Evolutionary conservation across 2,113 vertebrate genomes (phyloP).

Genomic region (Bambusicola thoracicus): DNA sequence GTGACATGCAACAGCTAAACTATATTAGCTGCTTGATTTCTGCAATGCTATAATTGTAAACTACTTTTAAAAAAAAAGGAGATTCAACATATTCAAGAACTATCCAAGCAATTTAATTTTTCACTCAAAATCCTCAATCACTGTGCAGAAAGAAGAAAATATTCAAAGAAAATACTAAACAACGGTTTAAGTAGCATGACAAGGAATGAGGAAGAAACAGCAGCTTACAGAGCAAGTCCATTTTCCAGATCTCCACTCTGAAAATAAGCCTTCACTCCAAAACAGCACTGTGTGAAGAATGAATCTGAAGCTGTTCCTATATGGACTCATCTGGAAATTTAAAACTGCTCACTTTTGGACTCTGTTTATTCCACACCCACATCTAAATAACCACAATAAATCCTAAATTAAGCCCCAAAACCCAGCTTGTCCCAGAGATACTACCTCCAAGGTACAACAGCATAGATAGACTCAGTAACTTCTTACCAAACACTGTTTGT

Average conservation of each 20-base stretch:
- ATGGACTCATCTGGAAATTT: neutral
- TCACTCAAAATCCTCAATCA: neutral
- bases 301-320: neutral
- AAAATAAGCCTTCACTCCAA: neutral
- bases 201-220: neutral
- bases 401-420: neutral
- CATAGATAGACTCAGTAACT: neutral
- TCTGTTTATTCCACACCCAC: neutral
- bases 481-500: neutral
- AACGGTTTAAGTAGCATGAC: neutral
- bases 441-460: neutral
- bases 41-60: neutral
- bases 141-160: neutral
- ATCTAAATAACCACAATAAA: neutral
- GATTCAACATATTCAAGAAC: neutral
- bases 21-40: neutral
- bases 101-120: neutral
- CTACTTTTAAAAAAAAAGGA: neutral
- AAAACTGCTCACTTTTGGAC: neutral
- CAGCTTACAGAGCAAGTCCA: rapidly evolving
- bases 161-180: neutral
- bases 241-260: neutral
- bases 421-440: neutral
- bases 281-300: neutral
- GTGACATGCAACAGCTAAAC: neutral